Base-by-base conservation (phyloP, 2,888 invertebrate species). In the Villa cingulata region DNA sequence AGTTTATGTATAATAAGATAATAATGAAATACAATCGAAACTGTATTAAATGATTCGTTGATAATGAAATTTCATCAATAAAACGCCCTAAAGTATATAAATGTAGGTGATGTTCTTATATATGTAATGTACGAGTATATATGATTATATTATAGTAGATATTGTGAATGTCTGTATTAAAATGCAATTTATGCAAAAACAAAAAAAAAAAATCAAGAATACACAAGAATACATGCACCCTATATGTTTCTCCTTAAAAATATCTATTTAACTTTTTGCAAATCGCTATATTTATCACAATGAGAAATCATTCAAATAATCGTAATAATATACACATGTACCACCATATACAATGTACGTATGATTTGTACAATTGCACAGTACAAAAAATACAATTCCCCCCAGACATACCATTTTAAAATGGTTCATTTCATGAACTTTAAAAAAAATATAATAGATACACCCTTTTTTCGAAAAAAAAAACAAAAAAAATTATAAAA, bases 271-370 rank as follows among this genome's bases (percentile, higher is more conserved):
- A 32, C 12, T 32, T 32, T 12, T 32, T 32, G 27, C 12, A 32
- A 32, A 32, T 32, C 29, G 37, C 42, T 37, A 46, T n/a, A n/a
- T 46, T 46, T 46, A 46, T 46, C 46, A 46, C 46, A 27, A 41
- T 37, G 12, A 41, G 41, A 29, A 46, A 46, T 46, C 46, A 46
- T 41, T 41, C 41, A 46, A 41, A 41, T 36, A 41, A 46, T 41
- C 12, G 12, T 3, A 32, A 23, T 23, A 7, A 6, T 23, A 6
- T 23, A 23, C 23, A 23, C 7, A 23, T 23, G 23, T 6, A 23
- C 23, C 7, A 23, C 7, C 23, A 4, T 23, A 23, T 23, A 23
- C 23, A 7, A n/a, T 23, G 4, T 23, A 23, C 23, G 23, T 23
- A n/a, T n/a, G n/a, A n/a, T n/a, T n/a, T n/a, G n/a, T n/a, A n/a